Conservation (phyloP, 1,140 invertebrate species). For the Zaprionus capensis region DNA sequence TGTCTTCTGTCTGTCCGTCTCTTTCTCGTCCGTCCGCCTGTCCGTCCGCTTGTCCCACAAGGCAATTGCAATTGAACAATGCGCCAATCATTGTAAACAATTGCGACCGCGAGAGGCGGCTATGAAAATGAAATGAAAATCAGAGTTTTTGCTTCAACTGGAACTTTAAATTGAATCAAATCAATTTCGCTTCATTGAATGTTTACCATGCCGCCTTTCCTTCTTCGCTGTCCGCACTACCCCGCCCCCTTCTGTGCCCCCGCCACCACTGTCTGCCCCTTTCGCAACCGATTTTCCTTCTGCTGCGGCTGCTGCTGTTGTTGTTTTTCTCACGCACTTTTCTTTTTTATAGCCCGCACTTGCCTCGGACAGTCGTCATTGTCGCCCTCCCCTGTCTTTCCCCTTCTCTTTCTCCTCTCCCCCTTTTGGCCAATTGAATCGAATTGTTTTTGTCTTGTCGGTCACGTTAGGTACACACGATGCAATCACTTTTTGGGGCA, state of each 20-base stretch:
- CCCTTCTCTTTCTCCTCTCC: neutral
- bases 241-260: neutral
- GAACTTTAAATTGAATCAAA: slow-evolving; percentile 78
- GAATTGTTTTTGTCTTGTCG: slow-evolving; percentile 19
- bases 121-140: slow-evolving; percentile 52
- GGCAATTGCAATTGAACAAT: slow-evolving; percentile 51
- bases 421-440: slow-evolving; percentile 13
- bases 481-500: slow-evolving; percentile 12
- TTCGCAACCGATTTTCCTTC: neutral
- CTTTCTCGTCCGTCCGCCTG: neutral
- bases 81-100: slow-evolving; percentile 54
- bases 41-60: slow-evolving; percentile 7
- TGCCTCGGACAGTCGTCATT: slow-evolving; percentile 3
- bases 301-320: slow-evolving; percentile 1
- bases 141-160: slow-evolving; percentile 37
- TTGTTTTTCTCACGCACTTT: slow-evolving; percentile 17
- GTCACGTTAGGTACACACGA: slow-evolving; percentile 19
- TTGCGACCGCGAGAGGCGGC: slow-evolving; percentile 37
- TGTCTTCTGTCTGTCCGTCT: neutral
- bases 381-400: neutral
- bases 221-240: neutral
- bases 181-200: slow-evolving; percentile 77
- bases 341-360: slow-evolving; percentile 19
- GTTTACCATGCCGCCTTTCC: slow-evolving; percentile 62
- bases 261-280: neutral